These are phyloP conservation scores for Eulemur albifrons DNA, from an alignment of 2,797 vertebrate species.

Conservation along the genomic window DNA sequence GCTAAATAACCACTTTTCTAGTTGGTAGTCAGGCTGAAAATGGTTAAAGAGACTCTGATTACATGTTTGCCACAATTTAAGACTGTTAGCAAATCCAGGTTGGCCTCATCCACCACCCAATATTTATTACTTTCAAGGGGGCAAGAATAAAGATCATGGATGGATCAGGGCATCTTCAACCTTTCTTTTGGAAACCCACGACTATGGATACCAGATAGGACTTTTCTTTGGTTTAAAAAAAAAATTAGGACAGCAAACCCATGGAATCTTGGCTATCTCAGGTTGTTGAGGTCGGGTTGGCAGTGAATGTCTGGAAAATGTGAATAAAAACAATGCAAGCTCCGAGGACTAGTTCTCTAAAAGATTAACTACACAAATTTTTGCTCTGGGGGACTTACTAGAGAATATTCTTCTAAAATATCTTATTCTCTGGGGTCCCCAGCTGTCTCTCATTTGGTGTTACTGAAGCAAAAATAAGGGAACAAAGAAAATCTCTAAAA, in stretches of 20 bases:
- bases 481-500: conserved; percentile 47
- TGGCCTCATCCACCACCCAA: neutral
- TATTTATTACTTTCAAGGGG: neutral
- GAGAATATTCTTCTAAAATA: conserved; percentile 33
- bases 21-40: neutral
- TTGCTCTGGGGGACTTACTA: neutral
- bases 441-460: neutral
- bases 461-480: neutral
- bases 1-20: neutral
- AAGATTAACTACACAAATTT: conserved; percentile 28
- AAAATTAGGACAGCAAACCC: neutral
- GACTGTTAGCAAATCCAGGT: neutral
- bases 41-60: neutral
- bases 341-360: neutral
- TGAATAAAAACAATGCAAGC: neutral
- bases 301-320: neutral
- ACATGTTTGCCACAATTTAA: neutral
- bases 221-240: neutral
- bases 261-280: neutral
- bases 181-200: neutral
- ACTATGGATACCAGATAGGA: too few species aligned
- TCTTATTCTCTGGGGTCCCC: neutral
- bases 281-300: neutral
- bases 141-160: neutral
- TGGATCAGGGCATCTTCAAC: neutral